phyloP scores from a whole-genome alignment of 30 jellyfish, hydroid and myxozoan species.

The Cassiopea andromeda region DNA sequence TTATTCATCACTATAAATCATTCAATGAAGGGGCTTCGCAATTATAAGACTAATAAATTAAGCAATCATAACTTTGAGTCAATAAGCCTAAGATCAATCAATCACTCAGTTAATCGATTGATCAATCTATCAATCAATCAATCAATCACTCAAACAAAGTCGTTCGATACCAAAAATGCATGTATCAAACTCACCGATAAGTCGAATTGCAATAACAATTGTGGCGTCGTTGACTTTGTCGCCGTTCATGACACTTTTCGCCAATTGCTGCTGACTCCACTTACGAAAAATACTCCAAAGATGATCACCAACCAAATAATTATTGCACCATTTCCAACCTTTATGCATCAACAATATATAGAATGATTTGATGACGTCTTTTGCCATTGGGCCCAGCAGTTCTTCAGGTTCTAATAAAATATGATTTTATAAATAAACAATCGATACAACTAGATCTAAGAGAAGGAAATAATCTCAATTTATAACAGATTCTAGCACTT shows the following conservation, averaged over 20 bases:
- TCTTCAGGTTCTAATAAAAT: background rate
- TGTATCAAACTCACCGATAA: constrained; percentile 41
- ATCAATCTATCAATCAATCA: background rate
- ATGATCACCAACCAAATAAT: constrained; percentile 44
- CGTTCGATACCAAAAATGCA: background rate
- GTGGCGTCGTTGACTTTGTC: constrained; percentile 37
- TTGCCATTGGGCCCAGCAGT: constrained; percentile 15
- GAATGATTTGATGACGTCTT: constrained; percentile 21
- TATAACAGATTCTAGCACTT: too few relatives aligned
- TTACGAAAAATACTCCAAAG: constrained; percentile 57
- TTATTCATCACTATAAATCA: too few relatives aligned
- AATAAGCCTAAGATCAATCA: background rate
- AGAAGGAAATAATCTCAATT: too few relatives aligned
- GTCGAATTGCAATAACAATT: constrained; percentile 40
- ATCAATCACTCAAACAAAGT: background rate
- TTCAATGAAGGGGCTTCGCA: too few relatives aligned
- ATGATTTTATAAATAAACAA: too few relatives aligned
- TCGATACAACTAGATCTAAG: too few relatives aligned
- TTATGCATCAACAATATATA: constrained; percentile 31
- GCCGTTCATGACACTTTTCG: background rate
- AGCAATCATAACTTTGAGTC: background rate
- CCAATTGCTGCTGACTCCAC: constrained; percentile 47
- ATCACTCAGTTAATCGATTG: background rate
- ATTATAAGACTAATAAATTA: background rate
- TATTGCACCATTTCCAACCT: constrained; percentile 77